Percentiles rank a stretch among this genome's conserved stretches.
These are phyloP conservation scores for Malacoraja senta DNA, from an alignment of 2,797 vertebrate species.

Conservation along the genomic window DNA sequence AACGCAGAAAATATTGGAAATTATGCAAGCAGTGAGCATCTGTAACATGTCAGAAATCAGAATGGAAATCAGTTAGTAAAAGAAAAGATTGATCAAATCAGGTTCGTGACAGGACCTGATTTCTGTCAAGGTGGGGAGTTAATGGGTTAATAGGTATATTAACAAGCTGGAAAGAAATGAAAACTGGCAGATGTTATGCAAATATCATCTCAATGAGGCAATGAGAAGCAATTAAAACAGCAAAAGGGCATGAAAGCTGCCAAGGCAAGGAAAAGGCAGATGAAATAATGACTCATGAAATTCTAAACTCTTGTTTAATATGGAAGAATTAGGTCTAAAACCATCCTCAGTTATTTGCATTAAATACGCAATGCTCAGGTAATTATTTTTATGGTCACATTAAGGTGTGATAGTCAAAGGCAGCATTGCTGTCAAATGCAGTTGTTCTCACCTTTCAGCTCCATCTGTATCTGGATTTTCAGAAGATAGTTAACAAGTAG, in stretches of 20 bases:
- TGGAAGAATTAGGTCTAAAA: background rate
- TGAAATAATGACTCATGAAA: background rate
- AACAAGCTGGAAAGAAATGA: slow-evolving; percentile 2
- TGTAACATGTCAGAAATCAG: background rate
- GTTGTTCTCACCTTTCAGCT: background rate
- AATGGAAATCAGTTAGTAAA: background rate
- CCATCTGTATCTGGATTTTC: background rate
- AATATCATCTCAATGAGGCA: slow-evolving; percentile 4
- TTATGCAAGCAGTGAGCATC: background rate
- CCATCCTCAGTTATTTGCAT: too few species aligned
- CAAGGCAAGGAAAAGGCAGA: background rate
- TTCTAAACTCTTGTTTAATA: background rate
- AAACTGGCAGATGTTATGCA: slow-evolving; percentile 6
- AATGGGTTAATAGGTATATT: slow-evolving; percentile 11
- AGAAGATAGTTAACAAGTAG: too few species aligned
- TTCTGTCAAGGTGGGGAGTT: too few species aligned
- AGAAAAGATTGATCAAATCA: background rate
- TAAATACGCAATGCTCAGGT: too few species aligned
- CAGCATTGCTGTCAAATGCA: background rate
- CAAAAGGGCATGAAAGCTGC: background rate
- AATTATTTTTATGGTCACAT: too few species aligned
- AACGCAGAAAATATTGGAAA: background rate
- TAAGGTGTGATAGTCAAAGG: background rate
- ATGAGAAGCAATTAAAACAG: slow-evolving; percentile 3
- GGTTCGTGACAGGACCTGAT: background rate